Base-by-base conservation (phyloP, 2,888 invertebrate species). In the Scaptomyza reducta region DNA sequence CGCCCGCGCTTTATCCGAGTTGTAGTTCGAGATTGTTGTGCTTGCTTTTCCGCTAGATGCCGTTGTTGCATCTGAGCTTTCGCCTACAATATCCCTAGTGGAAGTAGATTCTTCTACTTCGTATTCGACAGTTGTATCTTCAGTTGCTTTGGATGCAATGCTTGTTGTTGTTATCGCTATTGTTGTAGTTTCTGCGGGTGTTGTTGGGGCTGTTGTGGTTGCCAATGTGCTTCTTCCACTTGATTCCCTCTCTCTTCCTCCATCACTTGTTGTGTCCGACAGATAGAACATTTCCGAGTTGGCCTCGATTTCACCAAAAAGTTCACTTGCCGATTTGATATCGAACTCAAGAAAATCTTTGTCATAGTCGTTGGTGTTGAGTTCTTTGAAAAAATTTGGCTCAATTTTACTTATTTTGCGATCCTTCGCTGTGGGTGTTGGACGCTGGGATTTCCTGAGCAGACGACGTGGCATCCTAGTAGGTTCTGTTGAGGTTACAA, bases 361-460 rank as follows among this genome's bases (percentile, higher is more conserved):
- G 60, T 2, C n/a, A n/a, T 2, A 9, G 46, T 4, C 25, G 13
- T 22, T 49, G 22, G 22, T 14, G 1, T 46, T 45, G 7, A 41
- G 50, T 27, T 31, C 55, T 0, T 18, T 25, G 3, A 45, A 60
- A n/a, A 1, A 22, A 14, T n/a, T n/a, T 4, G 47, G 3, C n/a
- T 72, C 72, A 13, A 71, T 81, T 47, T 78, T 81, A 10, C 84
- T 84, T 40, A 76, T 70, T 42, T 81, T 81, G 27, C 81, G 81
- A 49, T 84, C 81, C 3, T 70, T 49, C 4, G 75, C 46, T 1
- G 65, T 60, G 2, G 59, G 40, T 5, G 53, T 54, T 5, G 66
- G 74, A 1, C 60, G 57, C 16, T 35, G 56, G 1, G 14, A 33
- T n/a, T 55, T 74, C 16, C 44, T 63, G 0, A 33, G 5, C 7